Percentiles rank a stretch among this genome's conserved stretches.
Conservation (phyloP, 2,113 vertebrate genomes). For the Pipra filicauda region DNA sequence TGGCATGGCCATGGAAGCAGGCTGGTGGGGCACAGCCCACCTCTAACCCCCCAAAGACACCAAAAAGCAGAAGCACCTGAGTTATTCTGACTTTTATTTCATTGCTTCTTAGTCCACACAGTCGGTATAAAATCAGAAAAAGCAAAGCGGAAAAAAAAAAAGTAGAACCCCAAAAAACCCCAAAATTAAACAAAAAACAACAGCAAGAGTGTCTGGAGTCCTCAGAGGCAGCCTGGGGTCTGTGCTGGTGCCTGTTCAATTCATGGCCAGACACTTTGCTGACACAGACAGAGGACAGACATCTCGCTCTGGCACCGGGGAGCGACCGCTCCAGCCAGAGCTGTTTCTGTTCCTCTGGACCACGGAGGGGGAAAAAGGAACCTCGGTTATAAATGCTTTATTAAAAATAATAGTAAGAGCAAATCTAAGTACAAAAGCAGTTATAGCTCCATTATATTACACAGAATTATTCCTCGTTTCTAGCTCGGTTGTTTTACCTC, state of each 20-base stretch:
- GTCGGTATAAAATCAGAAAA: constrained; percentile 80
- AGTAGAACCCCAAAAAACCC: neutral
- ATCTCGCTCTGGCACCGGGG: neutral
- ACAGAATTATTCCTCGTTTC: constrained; percentile 73
- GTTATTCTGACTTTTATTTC: constrained; percentile 83
- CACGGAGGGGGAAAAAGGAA: neutral
- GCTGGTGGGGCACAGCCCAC: neutral
- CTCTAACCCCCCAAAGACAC: neutral
- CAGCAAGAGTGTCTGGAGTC: constrained; percentile 71
- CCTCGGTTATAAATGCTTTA: constrained; percentile 65
- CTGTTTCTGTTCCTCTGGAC: constrained; percentile 56
- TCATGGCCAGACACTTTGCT: constrained; percentile 78
- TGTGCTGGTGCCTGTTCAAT: constrained; percentile 67
- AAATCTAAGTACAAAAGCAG: constrained; percentile 75
- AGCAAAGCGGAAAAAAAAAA: constrained; percentile 51
- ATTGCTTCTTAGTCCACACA: constrained; percentile 81
- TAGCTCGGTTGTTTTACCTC: constrained; percentile 64
- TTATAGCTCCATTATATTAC: constrained; percentile 76
- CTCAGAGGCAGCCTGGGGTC: constrained; percentile 74
- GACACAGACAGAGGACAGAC: constrained; percentile 66
- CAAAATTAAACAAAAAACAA: neutral
- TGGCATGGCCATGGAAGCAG: neutral
- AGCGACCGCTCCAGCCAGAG: neutral
- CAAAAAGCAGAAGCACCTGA: constrained; percentile 38
- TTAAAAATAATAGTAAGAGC: constrained; percentile 68